Conservation (phyloP, 2,113 vertebrate genomes). For the Neodontobutis hainanensis region DNA sequence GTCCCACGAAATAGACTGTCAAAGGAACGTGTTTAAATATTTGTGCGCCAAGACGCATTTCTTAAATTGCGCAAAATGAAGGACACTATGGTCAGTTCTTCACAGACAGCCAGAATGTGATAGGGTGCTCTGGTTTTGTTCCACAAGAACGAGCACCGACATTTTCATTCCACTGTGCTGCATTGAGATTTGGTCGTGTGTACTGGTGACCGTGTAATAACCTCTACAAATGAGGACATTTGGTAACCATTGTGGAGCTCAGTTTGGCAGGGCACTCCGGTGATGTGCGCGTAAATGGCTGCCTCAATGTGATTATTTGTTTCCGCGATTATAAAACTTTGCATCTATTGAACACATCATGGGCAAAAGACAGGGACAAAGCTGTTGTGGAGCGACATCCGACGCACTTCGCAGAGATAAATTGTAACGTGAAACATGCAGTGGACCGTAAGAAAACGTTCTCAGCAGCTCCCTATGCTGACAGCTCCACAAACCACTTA, state of each 20-base stretch:
- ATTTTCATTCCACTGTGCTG: not conserved
- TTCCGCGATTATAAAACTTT: slow-evolving; percentile 73
- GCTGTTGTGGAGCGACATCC: not conserved
- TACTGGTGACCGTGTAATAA: not conserved
- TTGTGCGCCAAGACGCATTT: slow-evolving; percentile 1
- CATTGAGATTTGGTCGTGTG: too few species aligned
- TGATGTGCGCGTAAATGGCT: slow-evolving; percentile 32
- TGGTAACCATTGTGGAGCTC: slow-evolving; percentile 19
- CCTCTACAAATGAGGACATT: slow-evolving; percentile 22
- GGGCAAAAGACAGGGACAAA: not conserved
- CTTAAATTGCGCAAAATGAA: slow-evolving; percentile 58
- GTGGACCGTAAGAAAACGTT: not conserved
- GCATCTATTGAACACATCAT: slow-evolving; percentile 21
- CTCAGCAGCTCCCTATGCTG: slow-evolving; percentile 73
- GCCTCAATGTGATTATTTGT: slow-evolving; percentile 26
- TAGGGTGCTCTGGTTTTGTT: not conserved
- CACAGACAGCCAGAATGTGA: slow-evolving; percentile 11
- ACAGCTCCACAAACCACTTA: slow-evolving; percentile 72
- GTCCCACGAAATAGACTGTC: not conserved
- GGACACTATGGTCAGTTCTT: slow-evolving; percentile 74
- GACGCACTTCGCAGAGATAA: not conserved
- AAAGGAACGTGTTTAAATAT: rapidly evolving
- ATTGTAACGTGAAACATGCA: not conserved
- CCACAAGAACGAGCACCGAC: not conserved
- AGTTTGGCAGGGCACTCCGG: slow-evolving; percentile 30